A percentile compares a stretch with the other conserved stretches of the same genome.
These are phyloP conservation scores for Xiphophorus maculatus DNA, from an alignment of 2,113 vertebrate genomes.

Conservation along the genomic window DNA sequence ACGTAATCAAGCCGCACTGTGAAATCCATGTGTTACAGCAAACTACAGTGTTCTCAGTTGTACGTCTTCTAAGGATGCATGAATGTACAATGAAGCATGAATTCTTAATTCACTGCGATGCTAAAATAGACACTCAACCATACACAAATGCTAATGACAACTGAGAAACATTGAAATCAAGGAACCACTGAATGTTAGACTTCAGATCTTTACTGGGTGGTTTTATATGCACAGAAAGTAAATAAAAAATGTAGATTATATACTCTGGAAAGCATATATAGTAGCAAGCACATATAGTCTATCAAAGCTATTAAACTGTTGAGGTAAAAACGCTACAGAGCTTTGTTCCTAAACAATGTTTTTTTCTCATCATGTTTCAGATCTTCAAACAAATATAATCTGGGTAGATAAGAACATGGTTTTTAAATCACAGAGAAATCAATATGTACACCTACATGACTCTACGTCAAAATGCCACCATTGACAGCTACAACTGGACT, in stretches of 20 bases:
- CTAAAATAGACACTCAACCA: background rate
- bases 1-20: constrained; percentile 51
- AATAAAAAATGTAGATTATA: background rate
- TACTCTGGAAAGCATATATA: background rate
- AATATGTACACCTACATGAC: too few relatives aligned
- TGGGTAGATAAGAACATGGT: too few relatives aligned
- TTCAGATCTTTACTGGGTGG: background rate
- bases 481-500: too few relatives aligned
- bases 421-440: too few relatives aligned
- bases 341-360: too few relatives aligned
- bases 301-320: background rate
- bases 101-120: constrained; percentile 12
- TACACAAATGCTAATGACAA: constrained; percentile 14
- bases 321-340: too few relatives aligned
- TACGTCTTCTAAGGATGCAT: constrained; percentile 30
- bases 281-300: background rate
- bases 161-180: background rate
- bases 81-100: constrained; percentile 32
- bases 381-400: too few relatives aligned
- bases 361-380: too few relatives aligned
- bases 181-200: background rate
- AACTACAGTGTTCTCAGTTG: constrained; percentile 37
- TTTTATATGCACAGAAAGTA: background rate
- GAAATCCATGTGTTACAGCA: constrained; percentile 35
- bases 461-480: too few relatives aligned